Evolutionary conservation across 2,113 vertebrate species (phyloP).

Genomic region (Ornithorhynchus anatinus): DNA sequence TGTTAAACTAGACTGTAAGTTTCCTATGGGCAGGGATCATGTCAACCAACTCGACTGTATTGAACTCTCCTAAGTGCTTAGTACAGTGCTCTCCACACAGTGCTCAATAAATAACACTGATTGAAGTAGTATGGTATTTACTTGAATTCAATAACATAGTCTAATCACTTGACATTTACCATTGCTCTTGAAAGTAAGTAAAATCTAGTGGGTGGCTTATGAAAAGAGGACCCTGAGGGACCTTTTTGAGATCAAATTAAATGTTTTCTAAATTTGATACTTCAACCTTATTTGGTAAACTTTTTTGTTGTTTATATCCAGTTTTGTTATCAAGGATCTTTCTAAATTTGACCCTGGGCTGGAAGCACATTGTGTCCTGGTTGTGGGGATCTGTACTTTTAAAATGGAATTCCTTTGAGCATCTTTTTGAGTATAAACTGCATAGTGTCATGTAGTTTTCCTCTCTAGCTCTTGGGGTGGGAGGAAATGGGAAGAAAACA

Average conservation of each 20-base stretch:
- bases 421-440: background rate
- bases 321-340: background rate
- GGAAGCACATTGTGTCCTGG: background rate
- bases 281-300: constrained; percentile 6
- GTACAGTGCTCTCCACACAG: no score
- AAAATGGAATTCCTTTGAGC: background rate
- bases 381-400: background rate
- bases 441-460: background rate
- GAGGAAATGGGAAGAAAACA: constrained; percentile 9
- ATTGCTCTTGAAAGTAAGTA: constrained; percentile 38
- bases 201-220: constrained; percentile 8
- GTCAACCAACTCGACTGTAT: no score
- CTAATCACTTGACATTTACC: constrained; percentile 47
- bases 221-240: constrained; percentile 22
- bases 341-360: background rate
- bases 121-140: constrained; percentile 36
- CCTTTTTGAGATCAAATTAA: constrained; percentile 38
- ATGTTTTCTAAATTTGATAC: background rate
- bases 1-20: no score
- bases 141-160: constrained; percentile 32
- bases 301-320: constrained; percentile 20
- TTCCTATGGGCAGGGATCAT: no score
- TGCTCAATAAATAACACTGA: no score
- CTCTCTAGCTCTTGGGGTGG: background rate
- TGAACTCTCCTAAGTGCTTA: no score